These are phyloP conservation scores for Acleris laterana DNA, from an alignment of 2,888 invertebrate species.

Conservation along the genomic window DNA sequence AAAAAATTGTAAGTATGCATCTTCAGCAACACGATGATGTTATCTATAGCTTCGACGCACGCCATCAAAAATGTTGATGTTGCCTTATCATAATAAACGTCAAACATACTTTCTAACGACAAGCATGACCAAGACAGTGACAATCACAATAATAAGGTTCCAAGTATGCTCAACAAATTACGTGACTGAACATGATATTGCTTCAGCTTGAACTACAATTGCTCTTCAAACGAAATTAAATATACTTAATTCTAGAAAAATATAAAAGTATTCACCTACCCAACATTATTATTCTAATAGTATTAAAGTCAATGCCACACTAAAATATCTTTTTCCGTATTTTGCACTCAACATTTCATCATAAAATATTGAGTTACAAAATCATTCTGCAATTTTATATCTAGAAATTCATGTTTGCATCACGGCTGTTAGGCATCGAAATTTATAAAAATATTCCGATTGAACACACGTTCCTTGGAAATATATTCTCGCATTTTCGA, in stretches of 20 bases:
- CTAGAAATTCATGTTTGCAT: slow-evolving; percentile 9
- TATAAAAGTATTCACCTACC: not conserved
- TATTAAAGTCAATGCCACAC: not conserved
- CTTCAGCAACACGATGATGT: too few relatives aligned
- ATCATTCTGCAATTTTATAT: not conserved
- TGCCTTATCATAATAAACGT: too few relatives aligned
- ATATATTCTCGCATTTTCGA: slow-evolving; percentile 59
- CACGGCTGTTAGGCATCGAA: slow-evolving; percentile 26
- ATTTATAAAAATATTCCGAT: slow-evolving; percentile 55
- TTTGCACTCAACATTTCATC: not conserved
- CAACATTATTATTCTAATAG: not conserved
- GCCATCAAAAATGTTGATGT: too few relatives aligned
- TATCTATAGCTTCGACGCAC: too few relatives aligned
- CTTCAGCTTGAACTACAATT: too few relatives aligned
- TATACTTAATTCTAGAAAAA: not conserved
- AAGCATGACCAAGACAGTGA: too few relatives aligned
- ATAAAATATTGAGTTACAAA: slow-evolving; percentile 3
- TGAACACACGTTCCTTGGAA: slow-evolving; percentile 52
- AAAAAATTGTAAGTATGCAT: too few relatives aligned
- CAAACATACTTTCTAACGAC: too few relatives aligned
- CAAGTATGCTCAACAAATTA: too few relatives aligned
- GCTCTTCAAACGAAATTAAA: too few relatives aligned
- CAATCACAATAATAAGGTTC: too few relatives aligned
- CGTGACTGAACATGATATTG: too few relatives aligned
- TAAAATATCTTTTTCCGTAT: not conserved